Percentiles rank a stretch among this genome's conserved stretches.
Conservation (phyloP, 1,140 invertebrate genomes). For the Grapholita molesta region DNA sequence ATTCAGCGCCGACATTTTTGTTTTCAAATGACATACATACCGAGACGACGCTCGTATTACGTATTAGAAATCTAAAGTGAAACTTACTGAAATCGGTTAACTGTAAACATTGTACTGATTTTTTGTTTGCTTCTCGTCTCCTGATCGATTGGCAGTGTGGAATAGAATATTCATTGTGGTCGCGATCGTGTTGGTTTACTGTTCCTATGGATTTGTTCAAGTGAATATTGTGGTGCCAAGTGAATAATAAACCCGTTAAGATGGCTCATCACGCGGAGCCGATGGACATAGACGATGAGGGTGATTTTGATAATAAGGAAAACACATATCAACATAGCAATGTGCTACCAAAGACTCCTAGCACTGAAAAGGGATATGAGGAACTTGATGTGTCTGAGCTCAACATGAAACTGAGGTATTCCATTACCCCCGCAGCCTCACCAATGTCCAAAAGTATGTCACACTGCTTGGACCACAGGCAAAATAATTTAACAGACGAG, state of each 20-base stretch:
- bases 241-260: conserved; percentile 26
- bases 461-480: conserved; percentile 44
- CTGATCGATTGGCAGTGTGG: conserved; percentile 27
- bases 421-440: conserved; percentile 55
- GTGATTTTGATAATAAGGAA: conserved; percentile 68
- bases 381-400: conserved; percentile 66
- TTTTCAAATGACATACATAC: conserved; percentile 72
- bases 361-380: conserved; percentile 65
- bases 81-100: conserved; percentile 54
- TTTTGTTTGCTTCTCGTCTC: conserved; percentile 42
- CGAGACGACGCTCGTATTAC: conserved; percentile 41
- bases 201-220: not conserved
- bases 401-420: conserved; percentile 69
- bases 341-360: conserved; percentile 45
- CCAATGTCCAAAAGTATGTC: conserved; percentile 68
- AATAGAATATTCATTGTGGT: conserved; percentile 5
- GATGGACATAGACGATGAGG: conserved; percentile 58
- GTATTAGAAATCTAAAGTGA: conserved; percentile 66
- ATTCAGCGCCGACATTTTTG: conserved; percentile 62
- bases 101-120: conserved; percentile 64
- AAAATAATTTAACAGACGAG: conserved; percentile 33
- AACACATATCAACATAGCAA: conserved; percentile 60
- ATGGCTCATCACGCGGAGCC: conserved; percentile 67
- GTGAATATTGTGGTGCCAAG: conserved; percentile 8
- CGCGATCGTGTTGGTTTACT: not conserved